These are phyloP conservation scores for Rhimphoctona megacephalus DNA, from an alignment of 2,888 invertebrate genomes.

Conservation along the genomic window DNA sequence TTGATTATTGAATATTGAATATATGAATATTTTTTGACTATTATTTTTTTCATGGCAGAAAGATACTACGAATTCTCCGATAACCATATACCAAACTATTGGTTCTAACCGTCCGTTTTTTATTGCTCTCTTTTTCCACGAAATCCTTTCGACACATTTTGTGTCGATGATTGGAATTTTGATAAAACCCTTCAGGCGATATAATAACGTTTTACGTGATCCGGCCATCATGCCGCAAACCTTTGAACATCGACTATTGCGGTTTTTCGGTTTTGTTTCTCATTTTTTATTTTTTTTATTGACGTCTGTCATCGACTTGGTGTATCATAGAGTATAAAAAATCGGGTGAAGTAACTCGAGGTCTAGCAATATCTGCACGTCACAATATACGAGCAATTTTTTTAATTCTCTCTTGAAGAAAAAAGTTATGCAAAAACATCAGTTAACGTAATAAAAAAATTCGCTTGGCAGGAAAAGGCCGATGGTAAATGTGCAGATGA, in stretches of 20 bases:
- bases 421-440: background rate
- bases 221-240: background rate
- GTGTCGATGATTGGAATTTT: background rate
- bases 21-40: background rate
- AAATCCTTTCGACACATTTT: background rate
- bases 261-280: slow-evolving; percentile 2
- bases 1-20: no score
- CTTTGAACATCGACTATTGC: background rate
- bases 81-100: background rate
- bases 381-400: background rate
- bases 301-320: background rate
- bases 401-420: background rate
- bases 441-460: background rate
- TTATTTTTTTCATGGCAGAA: background rate
- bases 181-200: background rate
- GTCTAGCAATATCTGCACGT: background rate
- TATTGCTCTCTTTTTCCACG: background rate
- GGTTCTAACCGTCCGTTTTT: background rate
- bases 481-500: background rate
- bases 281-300: background rate
- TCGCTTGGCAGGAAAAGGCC: background rate
- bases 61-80: background rate
- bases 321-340: background rate
- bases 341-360: background rate
- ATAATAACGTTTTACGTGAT: slow-evolving; percentile 16